Conservation (phyloP, 92 coral and sea anemone species). For the Epizoanthus illoricatus region DNA sequence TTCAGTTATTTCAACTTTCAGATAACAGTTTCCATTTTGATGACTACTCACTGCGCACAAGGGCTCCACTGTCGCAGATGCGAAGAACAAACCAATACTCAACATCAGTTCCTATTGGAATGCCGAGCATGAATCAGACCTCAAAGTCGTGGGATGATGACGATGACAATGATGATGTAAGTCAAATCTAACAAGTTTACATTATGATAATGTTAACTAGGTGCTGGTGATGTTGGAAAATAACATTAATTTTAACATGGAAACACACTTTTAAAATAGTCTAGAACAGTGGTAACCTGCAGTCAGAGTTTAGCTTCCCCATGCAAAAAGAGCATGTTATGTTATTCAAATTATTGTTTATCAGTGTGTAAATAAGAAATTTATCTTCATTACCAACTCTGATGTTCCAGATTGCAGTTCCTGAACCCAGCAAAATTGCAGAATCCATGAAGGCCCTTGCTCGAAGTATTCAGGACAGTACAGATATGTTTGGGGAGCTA, state of each 20-base stretch:
- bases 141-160: constrained; percentile 67
- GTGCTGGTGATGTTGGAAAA: background rate
- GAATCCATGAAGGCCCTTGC: constrained; percentile 96
- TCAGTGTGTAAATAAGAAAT: background rate
- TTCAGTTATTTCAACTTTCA: constrained; percentile 21
- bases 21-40: constrained; percentile 88
- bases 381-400: background rate
- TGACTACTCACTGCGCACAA: constrained; percentile 36
- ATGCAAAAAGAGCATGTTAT: background rate
- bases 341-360: background rate
- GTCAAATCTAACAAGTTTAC: constrained; percentile 2
- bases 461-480: constrained; percentile 84
- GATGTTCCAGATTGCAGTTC: constrained; percentile 58
- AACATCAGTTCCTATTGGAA: constrained; percentile 72
- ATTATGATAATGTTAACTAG: background rate
- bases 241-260: background rate
- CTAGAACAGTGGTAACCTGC: background rate
- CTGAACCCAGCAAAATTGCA: constrained; percentile 87
- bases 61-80: constrained; percentile 18
- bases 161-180: constrained; percentile 57
- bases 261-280: constrained; percentile 1
- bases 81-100: constrained; percentile 56
- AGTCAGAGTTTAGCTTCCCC: no score
- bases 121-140: constrained; percentile 63
- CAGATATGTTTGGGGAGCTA: constrained; percentile 90